These are phyloP conservation scores for Eublepharis macularius DNA, from an alignment of 2,113 vertebrate genomes.

Conservation along the genomic window DNA sequence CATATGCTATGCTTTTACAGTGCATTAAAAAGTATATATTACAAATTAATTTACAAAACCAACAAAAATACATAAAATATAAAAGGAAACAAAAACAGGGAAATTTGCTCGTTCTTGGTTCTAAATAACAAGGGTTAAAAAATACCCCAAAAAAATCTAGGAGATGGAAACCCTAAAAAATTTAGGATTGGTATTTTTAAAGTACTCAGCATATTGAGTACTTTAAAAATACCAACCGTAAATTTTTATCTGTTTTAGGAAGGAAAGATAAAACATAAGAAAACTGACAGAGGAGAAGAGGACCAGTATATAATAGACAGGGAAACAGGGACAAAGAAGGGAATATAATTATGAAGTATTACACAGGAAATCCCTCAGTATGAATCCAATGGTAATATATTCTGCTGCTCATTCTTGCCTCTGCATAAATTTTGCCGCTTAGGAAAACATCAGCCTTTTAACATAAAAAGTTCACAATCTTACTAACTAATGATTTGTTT, in stretches of 20 bases:
- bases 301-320: conserved; percentile 56
- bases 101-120: not conserved
- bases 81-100: no score
- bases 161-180: conserved; percentile 33
- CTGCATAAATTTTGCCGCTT: conserved; percentile 23
- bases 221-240: conserved; percentile 41
- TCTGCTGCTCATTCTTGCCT: conserved; percentile 22
- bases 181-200: no score
- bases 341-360: conserved; percentile 66
- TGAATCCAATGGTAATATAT: conserved; percentile 55
- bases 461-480: not conserved
- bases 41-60: no score
- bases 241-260: conserved; percentile 40
- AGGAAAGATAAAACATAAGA: conserved; percentile 54
- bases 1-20: no score
- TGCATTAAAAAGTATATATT: no score
- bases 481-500: conserved; percentile 10
- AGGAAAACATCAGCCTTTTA: conserved; percentile 16
- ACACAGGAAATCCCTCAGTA: conserved; percentile 60
- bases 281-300: conserved; percentile 52
- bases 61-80: no score
- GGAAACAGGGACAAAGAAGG: conserved; percentile 60
- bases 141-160: conserved; percentile 33
- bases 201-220: not conserved
- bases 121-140: conserved; percentile 21